A percentile compares a stretch with the other conserved stretches of the same genome.
phyloP scores from a whole-genome alignment of 53 echinoderm and acorn worm genomes.

The Luidia sarsii region DNA sequence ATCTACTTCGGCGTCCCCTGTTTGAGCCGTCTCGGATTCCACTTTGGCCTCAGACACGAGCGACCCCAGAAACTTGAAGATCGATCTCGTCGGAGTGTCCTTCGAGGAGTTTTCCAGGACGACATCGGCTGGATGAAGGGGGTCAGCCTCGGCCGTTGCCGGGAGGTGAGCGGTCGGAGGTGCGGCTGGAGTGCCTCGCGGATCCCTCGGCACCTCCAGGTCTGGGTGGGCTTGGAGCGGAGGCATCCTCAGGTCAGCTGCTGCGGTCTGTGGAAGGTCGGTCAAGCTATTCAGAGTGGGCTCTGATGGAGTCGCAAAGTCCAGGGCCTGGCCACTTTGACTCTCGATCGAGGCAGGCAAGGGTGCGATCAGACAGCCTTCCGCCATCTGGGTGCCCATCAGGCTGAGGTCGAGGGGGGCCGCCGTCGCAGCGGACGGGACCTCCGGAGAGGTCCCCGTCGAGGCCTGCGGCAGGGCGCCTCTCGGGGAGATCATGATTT shows the following conservation, averaged over 20 bases:
- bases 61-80: conserved; percentile 22
- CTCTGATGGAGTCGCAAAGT: neutral
- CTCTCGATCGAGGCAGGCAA: too few species aligned
- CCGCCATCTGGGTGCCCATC: too few species aligned
- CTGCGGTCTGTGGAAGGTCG: neutral
- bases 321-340: too few species aligned
- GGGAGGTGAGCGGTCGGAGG: neutral
- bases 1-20: too few species aligned
- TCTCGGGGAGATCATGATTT: neutral
- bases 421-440: neutral
- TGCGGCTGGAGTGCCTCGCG: neutral
- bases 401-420: too few species aligned
- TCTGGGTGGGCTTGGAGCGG: neutral
- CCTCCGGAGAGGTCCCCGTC: neutral
- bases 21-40: too few species aligned
- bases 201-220: neutral
- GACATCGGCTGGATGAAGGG: neutral
- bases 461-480: neutral
- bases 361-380: neutral
- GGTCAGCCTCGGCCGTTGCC: neutral
- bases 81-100: conserved; percentile 35
- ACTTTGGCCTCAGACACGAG: too few species aligned
- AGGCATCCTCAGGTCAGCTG: too few species aligned
- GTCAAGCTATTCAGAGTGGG: neutral
- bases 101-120: neutral